Evolutionary conservation across 1,140 invertebrate species (phyloP).

Genomic region (Protaetia brevitarsis): DNA sequence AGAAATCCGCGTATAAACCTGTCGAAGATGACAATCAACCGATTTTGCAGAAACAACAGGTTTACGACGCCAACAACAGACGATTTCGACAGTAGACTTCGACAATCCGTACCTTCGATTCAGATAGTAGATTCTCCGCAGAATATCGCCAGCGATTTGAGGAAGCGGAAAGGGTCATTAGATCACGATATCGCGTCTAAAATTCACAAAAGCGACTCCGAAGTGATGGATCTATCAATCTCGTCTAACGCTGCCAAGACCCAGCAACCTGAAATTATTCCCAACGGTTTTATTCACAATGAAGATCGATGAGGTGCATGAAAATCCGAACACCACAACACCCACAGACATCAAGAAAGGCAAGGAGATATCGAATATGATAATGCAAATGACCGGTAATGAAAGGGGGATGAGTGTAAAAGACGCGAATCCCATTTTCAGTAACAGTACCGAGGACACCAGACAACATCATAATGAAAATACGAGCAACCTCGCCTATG

Average conservation of each 20-base stretch:
- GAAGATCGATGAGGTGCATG: neutral
- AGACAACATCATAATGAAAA: constrained; percentile 8
- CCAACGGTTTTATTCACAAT: neutral
- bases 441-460: neutral
- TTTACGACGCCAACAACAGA: neutral
- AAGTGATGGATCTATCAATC: constrained; percentile 43
- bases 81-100: neutral
- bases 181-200: constrained; percentile 22
- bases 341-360: constrained; percentile 5
- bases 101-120: neutral
- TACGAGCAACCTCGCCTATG: neutral
- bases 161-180: constrained; percentile 34
- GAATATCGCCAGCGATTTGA: constrained; percentile 27
- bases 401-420: neutral
- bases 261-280: neutral
- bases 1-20: neutral
- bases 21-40: neutral
- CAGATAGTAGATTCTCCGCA: neutral
- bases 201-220: constrained; percentile 34
- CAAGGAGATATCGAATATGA: constrained; percentile 21
- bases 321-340: neutral
- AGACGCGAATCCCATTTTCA: neutral
- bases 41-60: neutral
- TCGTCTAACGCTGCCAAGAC: constrained; percentile 13
- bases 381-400: constrained; percentile 9